phyloP scores from a whole-genome alignment of 2,797 vertebrate genomes.

The Crypturellus tataupa region DNA sequence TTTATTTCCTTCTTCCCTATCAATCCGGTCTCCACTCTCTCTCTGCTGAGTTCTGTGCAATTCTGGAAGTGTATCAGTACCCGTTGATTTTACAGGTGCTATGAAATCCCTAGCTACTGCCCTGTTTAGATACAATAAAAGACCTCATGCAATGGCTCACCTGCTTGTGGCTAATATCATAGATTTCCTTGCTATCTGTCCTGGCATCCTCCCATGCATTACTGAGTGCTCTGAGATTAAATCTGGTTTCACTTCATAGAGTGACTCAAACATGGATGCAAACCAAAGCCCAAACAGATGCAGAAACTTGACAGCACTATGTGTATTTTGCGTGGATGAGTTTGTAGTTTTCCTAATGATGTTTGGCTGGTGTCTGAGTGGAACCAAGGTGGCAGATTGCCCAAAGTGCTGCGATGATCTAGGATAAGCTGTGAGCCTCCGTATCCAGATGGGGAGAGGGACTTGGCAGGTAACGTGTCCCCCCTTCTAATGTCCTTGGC shows the following conservation, averaged over 20 bases:
- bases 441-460: neutral
- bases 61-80: neutral
- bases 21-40: neutral
- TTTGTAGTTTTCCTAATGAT: conserved; percentile 27
- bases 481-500: conserved; percentile 53
- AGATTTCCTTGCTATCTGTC: neutral
- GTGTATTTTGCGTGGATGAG: neutral
- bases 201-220: neutral
- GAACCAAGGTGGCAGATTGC: conserved; percentile 27
- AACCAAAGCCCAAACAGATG: conserved; percentile 47
- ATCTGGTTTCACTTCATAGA: conserved; percentile 21
- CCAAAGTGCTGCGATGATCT: neutral
- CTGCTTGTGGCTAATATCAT: neutral
- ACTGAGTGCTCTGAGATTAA: neutral
- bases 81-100: neutral
- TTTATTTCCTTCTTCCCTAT: neutral
- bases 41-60: neutral
- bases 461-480: conserved; percentile 1
- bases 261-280: conserved; percentile 6
- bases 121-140: neutral
- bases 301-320: neutral
- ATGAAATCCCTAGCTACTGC: neutral
- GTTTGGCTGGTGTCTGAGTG: conserved; percentile 12
- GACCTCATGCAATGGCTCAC: neutral
- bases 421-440: conserved; percentile 13